Base-by-base conservation (phyloP, 2,888 invertebrate species). In the Andrena haemorrhoa region DNA sequence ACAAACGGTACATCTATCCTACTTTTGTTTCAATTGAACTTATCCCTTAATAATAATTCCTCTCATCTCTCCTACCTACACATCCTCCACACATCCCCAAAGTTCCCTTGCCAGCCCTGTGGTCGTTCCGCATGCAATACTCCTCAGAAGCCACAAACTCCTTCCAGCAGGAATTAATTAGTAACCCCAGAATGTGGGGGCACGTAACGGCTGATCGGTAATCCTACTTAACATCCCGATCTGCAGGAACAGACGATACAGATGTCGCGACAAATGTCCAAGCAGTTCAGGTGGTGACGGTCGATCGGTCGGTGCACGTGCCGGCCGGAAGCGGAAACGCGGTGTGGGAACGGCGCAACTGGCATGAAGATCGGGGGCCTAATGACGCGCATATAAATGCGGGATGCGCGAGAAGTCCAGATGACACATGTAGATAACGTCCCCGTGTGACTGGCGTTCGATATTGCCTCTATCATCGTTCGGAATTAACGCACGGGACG, bases 301-400 rank as follows among this genome's bases (percentile, higher is more conserved):
- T 74, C 72, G 88, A 88, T 88, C 82, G 81, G 83, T 73, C 66
- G 75, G 82, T 82, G 89, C 92, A 90, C 91, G 92, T 92, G 92
- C 70, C 72, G 81, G 81, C 90, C 91, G 92, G 92, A 92, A 92
- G 90, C 92, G 92, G 92, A 92, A 92, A 90, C 86, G 88, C 88
- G 85, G 79, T 89, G 90, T 91, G 92, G 89, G 92, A 92, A 92
- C 86, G 85, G 86, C 82, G 86, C 89, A 88, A 91, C 88, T 90
- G 90, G 85, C 82, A 80, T 64, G 72, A 68, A 75, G 75, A 77
- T 84, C 77, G 82, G 12, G 20, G 63, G 56, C 86, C 87, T 89
- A 91, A 91, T 91, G 89, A 92, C 76, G 89, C 88, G 89, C 90
- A 91, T 92, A 89, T 89, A 90, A 90, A 92, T 91, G 90, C 86